Conservation (phyloP, 2,888 invertebrate genomes). For the Macrosoma leucophasiata region DNA sequence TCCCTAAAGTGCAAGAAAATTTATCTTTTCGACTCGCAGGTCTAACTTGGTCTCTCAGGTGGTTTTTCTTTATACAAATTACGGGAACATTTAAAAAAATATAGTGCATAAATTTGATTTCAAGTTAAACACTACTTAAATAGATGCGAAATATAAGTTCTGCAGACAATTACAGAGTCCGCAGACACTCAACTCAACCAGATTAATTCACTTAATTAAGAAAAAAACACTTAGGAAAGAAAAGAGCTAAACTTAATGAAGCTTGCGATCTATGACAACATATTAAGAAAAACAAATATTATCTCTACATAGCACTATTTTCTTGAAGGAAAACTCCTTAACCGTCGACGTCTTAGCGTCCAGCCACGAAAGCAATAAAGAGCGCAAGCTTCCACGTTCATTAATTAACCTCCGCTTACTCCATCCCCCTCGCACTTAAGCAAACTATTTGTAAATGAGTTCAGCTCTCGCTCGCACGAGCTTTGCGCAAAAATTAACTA, state of each 20-base stretch:
- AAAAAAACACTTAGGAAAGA: too few relatives aligned
- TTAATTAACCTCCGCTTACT: conserved; percentile 70
- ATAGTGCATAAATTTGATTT: too few relatives aligned
- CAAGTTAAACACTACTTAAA: too few relatives aligned
- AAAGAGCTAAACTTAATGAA: conserved; percentile 13
- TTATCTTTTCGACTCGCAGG: too few relatives aligned
- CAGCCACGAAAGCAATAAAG: conserved; percentile 75
- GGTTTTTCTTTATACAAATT: too few relatives aligned
- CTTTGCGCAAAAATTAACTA: conserved; percentile 77
- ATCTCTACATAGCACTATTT: conserved; percentile 51
- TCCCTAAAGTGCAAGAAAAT: too few relatives aligned
- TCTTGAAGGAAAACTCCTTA: conserved; percentile 68
- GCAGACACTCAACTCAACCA: too few relatives aligned
- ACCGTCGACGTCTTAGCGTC: conserved; percentile 70
- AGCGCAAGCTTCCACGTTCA: conserved; percentile 77
- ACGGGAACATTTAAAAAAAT: too few relatives aligned
- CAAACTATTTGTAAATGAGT: conserved; percentile 71
- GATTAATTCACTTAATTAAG: too few relatives aligned
- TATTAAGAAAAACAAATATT: conserved; percentile 43
- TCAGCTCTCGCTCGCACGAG: conserved; percentile 60
- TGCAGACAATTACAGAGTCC: too few relatives aligned
- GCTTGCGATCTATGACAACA: conserved; percentile 19
- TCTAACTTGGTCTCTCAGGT: too few relatives aligned
- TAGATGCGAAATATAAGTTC: too few relatives aligned
- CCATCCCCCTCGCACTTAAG: conserved; percentile 57